Base-by-base conservation (phyloP, 2,113 vertebrate genomes). In the Pao palembangensis region DNA sequence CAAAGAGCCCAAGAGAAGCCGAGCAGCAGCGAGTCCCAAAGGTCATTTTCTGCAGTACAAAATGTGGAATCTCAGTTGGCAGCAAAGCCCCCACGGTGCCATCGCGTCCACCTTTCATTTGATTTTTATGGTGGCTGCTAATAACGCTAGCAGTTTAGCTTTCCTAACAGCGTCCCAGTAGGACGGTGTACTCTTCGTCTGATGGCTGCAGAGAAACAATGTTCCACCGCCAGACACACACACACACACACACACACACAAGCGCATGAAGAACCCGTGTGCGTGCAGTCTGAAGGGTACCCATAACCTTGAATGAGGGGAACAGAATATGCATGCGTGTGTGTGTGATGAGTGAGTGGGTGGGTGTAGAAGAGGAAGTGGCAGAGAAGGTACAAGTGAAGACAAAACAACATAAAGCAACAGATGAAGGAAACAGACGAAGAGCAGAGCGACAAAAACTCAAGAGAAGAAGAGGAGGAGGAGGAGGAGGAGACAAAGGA, bases 361-460 rank as follows among this genome's bases (percentile, higher is more conserved):
- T 71, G 67, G 73, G 67, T 74, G 76, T 66, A 80, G 74, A 71
- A 74, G 67, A 82, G 84, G 84, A 84, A 86, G 84, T 84, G 78
- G 76, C 21, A 2, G 51, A 49, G 78, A 75, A 80, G 80, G 76
- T 78, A 78, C 78, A 83, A 73, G 70, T 79, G 61, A 69, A 75
- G 73, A 70, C 61, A 60, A 67, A 70, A 71, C 72, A 46, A 62
- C 72, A 76, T 61, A 78, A 64, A 79, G 62, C 56, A 80, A 82
- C 78, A 77, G 69, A 79, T 71, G 75, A 70, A 54, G 69, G 41
- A 48, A 64, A 61, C 58, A 19, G 48, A 78, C 42, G 51, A 54
- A 17, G 61, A 60, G 38, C 53, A 16, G 17, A 61, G 31, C 42
- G 41, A 52, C 50, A 31, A 51, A 17, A 28, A 69, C 51, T n/a